Evolutionary conservation across 2,113 vertebrate genomes (phyloP).

Genomic region (Toxotes jaculatrix): DNA sequence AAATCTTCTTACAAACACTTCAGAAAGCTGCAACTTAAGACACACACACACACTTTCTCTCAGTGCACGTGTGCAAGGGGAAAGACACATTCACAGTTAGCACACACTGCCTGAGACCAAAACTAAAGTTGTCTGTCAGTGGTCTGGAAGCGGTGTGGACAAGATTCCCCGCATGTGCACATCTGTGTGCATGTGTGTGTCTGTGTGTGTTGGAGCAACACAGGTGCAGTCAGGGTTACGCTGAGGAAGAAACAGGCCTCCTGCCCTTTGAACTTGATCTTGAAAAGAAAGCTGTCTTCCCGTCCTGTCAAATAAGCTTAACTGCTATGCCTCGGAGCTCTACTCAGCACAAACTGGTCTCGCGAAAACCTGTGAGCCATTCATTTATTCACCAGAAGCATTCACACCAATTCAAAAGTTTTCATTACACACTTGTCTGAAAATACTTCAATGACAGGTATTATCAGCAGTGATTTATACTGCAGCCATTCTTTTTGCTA

Average conservation of each 20-base stretch:
- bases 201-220: constrained; percentile 48
- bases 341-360: constrained; percentile 58
- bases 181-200: constrained; percentile 10
- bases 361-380: constrained; percentile 16
- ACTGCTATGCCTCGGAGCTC: constrained; percentile 71
- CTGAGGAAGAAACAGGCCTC: constrained; percentile 69
- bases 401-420: neutral
- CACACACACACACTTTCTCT: constrained; percentile 18
- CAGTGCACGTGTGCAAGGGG: neutral
- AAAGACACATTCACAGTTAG: constrained; percentile 20
- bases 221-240: constrained; percentile 83
- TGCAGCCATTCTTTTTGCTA: neutral
- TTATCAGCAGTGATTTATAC: constrained; percentile 5
- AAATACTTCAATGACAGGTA: constrained; percentile 28
- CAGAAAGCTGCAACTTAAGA: constrained; percentile 35
- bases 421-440: constrained; percentile 15
- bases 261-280: constrained; percentile 83
- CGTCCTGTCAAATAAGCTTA: constrained; percentile 77
- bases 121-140: constrained; percentile 62
- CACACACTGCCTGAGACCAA: constrained; percentile 18
- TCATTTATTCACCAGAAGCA: constrained; percentile 19
- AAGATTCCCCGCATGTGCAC: constrained; percentile 15
- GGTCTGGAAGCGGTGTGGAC: constrained; percentile 38
- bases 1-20: constrained; percentile 64
- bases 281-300: constrained; percentile 79